Evolutionary conservation across 2,113 vertebrate species (phyloP).

Genomic region (Corynorhinus townsendii): DNA sequence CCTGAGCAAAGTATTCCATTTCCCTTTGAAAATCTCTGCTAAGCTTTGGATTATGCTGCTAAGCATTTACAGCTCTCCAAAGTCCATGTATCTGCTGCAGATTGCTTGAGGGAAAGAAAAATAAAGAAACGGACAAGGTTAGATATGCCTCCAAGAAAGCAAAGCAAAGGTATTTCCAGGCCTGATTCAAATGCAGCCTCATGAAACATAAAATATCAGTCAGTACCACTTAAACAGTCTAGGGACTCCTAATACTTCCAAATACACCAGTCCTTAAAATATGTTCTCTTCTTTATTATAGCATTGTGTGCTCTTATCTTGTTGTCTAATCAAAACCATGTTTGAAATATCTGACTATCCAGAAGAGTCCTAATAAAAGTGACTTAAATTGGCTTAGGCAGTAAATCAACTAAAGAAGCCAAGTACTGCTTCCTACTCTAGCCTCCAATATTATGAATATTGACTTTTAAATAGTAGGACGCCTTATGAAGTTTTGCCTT

Average conservation of each 20-base stretch:
- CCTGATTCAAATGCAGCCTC: neutral
- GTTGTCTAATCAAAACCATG: neutral
- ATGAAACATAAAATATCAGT: neutral
- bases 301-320: neutral
- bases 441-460: neutral
- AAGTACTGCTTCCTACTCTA: neutral
- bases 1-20: neutral
- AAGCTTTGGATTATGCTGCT: neutral
- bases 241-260: neutral
- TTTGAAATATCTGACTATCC: neutral
- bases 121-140: neutral
- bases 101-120: neutral
- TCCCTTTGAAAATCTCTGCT: neutral
- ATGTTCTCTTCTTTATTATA: neutral
- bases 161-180: neutral
- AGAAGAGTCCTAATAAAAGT: constrained; percentile 27
- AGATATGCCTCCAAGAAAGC: neutral
- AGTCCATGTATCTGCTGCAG: neutral
- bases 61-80: neutral
- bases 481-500: neutral
- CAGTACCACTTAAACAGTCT: neutral
- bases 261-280: neutral
- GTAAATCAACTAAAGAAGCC: neutral
- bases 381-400: neutral
- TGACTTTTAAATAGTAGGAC: neutral